These are phyloP conservation scores for Patella pellucida DNA, from an alignment of 2,888 invertebrate species.

Conservation along the genomic window DNA sequence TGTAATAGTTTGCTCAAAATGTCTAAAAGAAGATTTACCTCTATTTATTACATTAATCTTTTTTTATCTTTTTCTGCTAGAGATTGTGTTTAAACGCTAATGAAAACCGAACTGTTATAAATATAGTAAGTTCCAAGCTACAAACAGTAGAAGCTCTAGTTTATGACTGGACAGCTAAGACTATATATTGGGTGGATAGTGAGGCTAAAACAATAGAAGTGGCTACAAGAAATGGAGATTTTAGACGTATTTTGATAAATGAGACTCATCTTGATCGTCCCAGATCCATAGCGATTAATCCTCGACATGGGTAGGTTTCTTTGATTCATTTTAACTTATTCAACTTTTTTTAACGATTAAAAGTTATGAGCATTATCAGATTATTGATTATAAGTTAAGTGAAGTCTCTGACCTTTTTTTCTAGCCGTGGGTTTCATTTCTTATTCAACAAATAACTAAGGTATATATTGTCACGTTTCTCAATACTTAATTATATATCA, in stretches of 20 bases:
- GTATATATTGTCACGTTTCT: no score
- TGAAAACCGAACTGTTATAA: constrained; percentile 75
- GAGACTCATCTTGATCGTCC: constrained; percentile 78
- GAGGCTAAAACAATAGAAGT: constrained; percentile 86
- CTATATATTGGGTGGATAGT: constrained; percentile 90
- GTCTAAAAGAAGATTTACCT: no score
- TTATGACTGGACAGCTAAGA: constrained; percentile 88
- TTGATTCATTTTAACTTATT: no score
- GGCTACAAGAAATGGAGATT: constrained; percentile 82
- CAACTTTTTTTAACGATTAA: no score
- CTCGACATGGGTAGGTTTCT: constrained; percentile 78
- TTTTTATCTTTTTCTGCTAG: constrained; percentile 43
- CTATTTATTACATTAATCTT: not conserved
- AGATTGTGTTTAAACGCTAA: constrained; percentile 73
- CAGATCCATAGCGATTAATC: constrained; percentile 87
- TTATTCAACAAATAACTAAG: no score
- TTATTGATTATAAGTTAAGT: no score
- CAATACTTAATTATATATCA: no score
- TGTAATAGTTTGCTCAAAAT: no score
- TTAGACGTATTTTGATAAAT: constrained; percentile 83
- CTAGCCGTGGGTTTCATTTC: no score
- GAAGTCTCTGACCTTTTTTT: no score
- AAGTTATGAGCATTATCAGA: no score
- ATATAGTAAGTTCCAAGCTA: constrained; percentile 82
- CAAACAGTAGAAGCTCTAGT: constrained; percentile 90